Conservation (phyloP, 2,113 vertebrate species). For the Phalacrocorax pelagicus region DNA sequence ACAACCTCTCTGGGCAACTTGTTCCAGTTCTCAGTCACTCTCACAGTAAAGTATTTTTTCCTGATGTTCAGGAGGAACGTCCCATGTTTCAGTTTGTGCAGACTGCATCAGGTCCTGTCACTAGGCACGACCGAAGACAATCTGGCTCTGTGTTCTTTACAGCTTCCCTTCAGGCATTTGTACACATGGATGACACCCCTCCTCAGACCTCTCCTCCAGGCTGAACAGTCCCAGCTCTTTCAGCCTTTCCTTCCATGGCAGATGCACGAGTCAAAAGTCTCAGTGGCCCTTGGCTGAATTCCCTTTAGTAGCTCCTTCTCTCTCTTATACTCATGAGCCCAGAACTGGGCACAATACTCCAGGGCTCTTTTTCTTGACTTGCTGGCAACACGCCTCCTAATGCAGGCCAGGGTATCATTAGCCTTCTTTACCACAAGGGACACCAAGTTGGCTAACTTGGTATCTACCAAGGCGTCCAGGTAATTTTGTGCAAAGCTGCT, state of each 20-base stretch:
- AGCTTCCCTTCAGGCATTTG: not conserved
- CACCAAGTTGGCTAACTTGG: not conserved
- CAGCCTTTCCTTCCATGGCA: not conserved
- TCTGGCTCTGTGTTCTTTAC: not conserved
- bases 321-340: not conserved
- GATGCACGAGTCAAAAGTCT: not conserved
- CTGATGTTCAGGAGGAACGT: not conserved
- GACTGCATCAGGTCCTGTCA: not conserved
- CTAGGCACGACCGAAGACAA: not conserved
- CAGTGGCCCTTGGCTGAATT: not conserved
- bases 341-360: not conserved
- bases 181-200: not conserved
- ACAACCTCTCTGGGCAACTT: not conserved
- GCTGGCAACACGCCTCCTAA: not conserved
- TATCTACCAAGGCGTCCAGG: not conserved
- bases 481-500: not conserved
- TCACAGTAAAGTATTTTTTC: not conserved
- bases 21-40: not conserved
- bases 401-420: not conserved
- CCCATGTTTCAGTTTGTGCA: not conserved
- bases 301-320: not conserved
- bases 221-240: not conserved
- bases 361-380: not conserved
- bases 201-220: not conserved
- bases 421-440: rapidly evolving